Evolutionary conservation across 2,113 vertebrate genomes (phyloP).

Genomic region (Eubucco bourcierii): DNA sequence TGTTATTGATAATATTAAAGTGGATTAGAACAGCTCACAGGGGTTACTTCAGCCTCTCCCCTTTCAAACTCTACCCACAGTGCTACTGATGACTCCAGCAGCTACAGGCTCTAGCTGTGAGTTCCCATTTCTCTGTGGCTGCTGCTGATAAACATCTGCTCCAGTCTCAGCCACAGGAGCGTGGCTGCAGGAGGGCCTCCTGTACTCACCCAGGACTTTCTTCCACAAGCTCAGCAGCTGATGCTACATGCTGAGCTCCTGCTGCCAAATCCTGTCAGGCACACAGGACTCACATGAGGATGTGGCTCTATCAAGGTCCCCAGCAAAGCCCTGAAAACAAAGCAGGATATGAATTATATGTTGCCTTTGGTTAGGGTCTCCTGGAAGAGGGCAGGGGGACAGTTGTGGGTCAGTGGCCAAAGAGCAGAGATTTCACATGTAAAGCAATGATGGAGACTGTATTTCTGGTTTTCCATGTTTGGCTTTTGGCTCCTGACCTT

Average conservation of each 20-base stretch:
- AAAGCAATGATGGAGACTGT: background rate
- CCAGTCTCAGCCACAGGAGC: background rate
- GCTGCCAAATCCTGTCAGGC: background rate
- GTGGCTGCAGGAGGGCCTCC: background rate
- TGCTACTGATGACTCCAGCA: background rate
- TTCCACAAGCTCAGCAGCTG: background rate
- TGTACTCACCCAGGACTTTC: background rate
- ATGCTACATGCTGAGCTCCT: accelerated
- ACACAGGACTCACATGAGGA: accelerated
- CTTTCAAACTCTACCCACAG: background rate
- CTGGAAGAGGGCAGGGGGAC: background rate
- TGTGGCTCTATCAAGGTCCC: background rate
- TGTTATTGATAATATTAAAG: constrained; percentile 16
- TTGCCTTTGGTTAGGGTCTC: background rate
- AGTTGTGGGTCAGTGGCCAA: background rate
- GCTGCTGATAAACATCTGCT: background rate
- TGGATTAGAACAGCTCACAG: background rate
- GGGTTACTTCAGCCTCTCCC: background rate
- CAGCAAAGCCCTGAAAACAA: background rate
- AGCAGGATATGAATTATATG: background rate
- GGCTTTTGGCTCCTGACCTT: background rate
- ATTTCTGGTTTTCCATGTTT: background rate
- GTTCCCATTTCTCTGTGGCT: background rate
- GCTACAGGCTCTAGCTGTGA: constrained; percentile 12
- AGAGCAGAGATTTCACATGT: background rate